Evolutionary conservation across 2,888 invertebrate species (phyloP).

Genomic region (Capitulum mitella): DNA sequence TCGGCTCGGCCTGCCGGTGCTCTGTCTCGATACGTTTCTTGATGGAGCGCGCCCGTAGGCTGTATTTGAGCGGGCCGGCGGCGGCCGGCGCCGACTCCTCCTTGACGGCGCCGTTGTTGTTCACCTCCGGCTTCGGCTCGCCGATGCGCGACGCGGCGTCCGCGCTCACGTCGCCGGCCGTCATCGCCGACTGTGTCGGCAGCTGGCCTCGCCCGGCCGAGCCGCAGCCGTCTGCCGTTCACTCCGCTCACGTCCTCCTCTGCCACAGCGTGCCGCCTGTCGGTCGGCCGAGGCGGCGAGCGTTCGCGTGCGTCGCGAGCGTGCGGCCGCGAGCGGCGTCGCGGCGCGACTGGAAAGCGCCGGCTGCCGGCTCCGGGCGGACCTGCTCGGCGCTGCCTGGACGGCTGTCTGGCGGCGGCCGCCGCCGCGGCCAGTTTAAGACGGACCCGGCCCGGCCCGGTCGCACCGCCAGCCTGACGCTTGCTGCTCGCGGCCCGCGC

Average conservation of each 20-base stretch:
- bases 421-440: background rate
- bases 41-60: constrained; percentile 58
- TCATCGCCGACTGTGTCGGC: background rate
- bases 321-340: background rate
- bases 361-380: too few species aligned
- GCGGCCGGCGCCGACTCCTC: constrained; percentile 29
- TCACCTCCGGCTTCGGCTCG: background rate
- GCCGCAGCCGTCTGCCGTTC: background rate
- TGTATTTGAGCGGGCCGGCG: constrained; percentile 50
- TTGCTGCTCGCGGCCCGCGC: background rate
- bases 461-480: background rate
- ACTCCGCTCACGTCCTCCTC: background rate
- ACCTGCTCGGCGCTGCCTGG: background rate
- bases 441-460: background rate
- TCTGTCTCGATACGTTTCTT: constrained; percentile 51
- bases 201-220: too few species aligned
- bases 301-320: background rate
- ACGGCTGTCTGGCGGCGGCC: background rate
- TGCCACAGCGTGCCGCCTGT: background rate
- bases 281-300: background rate
- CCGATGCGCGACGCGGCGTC: background rate
- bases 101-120: background rate
- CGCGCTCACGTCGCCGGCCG: background rate
- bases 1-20: constrained; percentile 40
- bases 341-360: background rate